A percentile compares a stretch with the other conserved stretches of the same genome.
Evolutionary conservation across 1,140 invertebrate species (phyloP).

Genomic region (Drosophila seguyi): DNA sequence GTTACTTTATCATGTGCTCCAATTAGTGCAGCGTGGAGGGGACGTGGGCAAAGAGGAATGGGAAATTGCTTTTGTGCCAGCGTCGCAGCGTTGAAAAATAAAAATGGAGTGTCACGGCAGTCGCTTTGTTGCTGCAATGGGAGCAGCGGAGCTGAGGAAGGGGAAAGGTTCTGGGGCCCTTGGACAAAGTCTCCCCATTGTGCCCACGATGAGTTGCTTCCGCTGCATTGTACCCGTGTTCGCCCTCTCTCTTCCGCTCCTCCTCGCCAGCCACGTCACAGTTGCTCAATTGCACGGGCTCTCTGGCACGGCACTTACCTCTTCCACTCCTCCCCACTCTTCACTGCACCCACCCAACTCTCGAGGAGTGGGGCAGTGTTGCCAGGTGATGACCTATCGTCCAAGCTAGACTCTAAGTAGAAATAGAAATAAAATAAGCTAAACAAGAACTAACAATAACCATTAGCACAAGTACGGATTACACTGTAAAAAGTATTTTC

Average conservation of each 20-base stretch:
- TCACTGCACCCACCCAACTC: not conserved
- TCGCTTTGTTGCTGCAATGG: constrained; percentile 25
- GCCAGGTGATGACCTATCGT: too few species aligned
- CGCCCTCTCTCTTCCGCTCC: not conserved
- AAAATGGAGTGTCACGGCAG: constrained; percentile 81
- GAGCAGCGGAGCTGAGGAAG: not conserved
- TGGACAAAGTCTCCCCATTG: constrained; percentile 69
- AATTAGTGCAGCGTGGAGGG: constrained; percentile 61
- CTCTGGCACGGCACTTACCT: constrained; percentile 13
- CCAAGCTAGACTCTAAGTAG: too few species aligned
- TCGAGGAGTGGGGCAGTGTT: not conserved
- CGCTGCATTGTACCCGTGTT: constrained; percentile 45
- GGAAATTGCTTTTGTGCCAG: constrained; percentile 69
- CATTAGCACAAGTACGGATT: too few species aligned
- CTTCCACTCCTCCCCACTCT: constrained; percentile 1
- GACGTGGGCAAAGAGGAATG: not conserved
- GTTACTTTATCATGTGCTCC: constrained; percentile 82
- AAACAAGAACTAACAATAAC: too few species aligned
- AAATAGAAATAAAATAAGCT: too few species aligned
- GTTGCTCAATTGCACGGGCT: constrained; percentile 10
- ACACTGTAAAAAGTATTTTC: too few species aligned
- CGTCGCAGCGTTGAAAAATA: constrained; percentile 63
- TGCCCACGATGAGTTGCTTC: constrained; percentile 71
- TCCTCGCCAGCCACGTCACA: constrained; percentile 15
- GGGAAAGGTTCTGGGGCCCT: constrained; percentile 9